Percentiles rank a stretch among this genome's conserved stretches.
phyloP scores from a whole-genome alignment of 2,113 vertebrate genomes.

The Melanerpes aurifrons region DNA sequence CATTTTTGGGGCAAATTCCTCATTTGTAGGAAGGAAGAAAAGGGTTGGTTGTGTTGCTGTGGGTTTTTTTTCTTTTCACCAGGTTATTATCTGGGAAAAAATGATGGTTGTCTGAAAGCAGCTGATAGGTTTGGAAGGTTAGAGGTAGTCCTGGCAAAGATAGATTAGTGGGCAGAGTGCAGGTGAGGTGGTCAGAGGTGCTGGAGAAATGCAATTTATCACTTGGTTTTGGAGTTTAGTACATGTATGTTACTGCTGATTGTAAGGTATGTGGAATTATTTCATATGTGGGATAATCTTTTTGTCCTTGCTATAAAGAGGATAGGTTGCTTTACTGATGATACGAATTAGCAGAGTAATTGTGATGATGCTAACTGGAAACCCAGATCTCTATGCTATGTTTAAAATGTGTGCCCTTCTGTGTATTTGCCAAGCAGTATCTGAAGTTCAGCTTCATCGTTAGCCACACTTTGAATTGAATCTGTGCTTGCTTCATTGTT shows the following conservation, averaged over 20 bases:
- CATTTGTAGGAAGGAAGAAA: conserved; percentile 48
- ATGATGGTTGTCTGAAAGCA: conserved; percentile 50
- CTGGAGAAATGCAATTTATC: conserved; percentile 52
- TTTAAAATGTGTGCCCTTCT: background rate
- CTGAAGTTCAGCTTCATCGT: background rate
- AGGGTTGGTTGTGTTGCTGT: background rate
- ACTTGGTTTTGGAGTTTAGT: background rate
- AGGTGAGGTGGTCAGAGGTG: conserved; percentile 37
- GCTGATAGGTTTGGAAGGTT: conserved; percentile 61
- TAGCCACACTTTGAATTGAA: background rate
- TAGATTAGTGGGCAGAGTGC: conserved; percentile 60
- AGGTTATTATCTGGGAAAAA: conserved; percentile 63
- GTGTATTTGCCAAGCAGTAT: background rate
- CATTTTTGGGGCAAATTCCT: conserved; percentile 8
- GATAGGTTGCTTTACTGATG: background rate
- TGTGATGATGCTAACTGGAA: background rate
- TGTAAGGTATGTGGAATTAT: background rate
- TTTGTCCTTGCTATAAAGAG: background rate
- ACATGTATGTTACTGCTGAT: background rate
- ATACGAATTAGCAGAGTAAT: background rate
- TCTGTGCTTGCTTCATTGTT: background rate
- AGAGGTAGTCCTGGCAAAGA: conserved; percentile 60
- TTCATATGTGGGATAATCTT: background rate
- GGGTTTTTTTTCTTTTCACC: background rate
- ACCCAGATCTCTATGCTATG: background rate